Percentiles rank a stretch among this genome's conserved stretches.
These are phyloP conservation scores for Epizoanthus rinbou DNA, from an alignment of 92 coral and sea anemone species.

Conservation along the genomic window DNA sequence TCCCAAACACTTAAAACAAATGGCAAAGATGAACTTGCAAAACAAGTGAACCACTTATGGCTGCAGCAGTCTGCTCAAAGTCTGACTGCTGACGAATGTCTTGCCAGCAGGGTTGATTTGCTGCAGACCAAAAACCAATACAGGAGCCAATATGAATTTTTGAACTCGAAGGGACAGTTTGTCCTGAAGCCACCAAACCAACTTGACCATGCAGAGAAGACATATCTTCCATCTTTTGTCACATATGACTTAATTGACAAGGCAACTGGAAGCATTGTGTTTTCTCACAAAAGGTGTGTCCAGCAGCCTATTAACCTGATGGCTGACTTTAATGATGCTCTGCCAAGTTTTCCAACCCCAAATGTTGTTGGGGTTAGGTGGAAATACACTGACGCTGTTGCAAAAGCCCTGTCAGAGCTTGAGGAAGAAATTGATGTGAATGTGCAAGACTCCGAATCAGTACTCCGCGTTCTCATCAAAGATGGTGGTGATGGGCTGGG, in stretches of 20 bases:
- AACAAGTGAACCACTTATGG: constrained; percentile 27
- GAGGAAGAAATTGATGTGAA: not conserved
- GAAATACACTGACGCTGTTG: constrained; percentile 37
- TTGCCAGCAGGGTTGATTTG: constrained; percentile 37
- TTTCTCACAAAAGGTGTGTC: too few species aligned
- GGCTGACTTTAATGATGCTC: too few species aligned
- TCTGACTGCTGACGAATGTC: constrained; percentile 44
- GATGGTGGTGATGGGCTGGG: constrained; percentile 53
- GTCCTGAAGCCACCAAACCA: not conserved
- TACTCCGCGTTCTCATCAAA: constrained; percentile 32
- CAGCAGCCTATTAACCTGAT: too few species aligned
- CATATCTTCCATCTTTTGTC: constrained; percentile 44
- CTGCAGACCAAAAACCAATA: constrained; percentile 46
- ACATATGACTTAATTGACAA: not conserved
- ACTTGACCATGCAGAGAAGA: constrained; percentile 25
- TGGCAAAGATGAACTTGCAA: constrained; percentile 31
- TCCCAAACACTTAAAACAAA: not conserved
- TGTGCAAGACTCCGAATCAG: not conserved
- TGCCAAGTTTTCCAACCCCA: constrained; percentile 8
- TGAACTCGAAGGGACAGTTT: not conserved
- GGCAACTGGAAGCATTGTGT: too few species aligned
- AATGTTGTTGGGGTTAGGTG: constrained; percentile 30
- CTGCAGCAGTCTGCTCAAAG: constrained; percentile 18
- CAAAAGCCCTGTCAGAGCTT: not conserved
- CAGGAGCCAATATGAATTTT: constrained; percentile 34